These are phyloP conservation scores for Rhagoletis zephyria DNA, from an alignment of 1,140 invertebrate species.

Conservation along the genomic window DNA sequence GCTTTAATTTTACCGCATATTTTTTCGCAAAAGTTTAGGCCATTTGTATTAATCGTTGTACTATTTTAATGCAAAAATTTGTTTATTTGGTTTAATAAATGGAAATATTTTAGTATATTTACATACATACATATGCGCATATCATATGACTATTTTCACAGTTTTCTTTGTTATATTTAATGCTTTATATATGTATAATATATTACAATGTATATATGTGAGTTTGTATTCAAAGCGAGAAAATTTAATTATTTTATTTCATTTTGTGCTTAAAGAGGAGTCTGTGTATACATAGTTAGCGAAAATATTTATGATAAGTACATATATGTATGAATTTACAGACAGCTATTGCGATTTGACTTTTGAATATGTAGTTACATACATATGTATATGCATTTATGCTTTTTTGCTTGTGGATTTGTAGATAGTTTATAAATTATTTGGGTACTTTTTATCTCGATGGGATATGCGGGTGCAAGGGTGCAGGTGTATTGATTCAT, in stretches of 20 bases:
- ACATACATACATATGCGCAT: too few relatives aligned
- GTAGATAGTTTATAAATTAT: conserved; percentile 15
- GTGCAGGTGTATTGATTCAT: conserved; percentile 24
- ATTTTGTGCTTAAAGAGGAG: background rate
- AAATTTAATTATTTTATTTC: background rate
- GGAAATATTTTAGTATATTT: too few relatives aligned
- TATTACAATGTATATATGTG: background rate
- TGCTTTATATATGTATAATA: background rate
- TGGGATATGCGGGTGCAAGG: conserved; percentile 36
- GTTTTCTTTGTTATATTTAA: background rate
- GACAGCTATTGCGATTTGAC: background rate
- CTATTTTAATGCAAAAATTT: too few relatives aligned
- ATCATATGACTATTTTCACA: too few relatives aligned
- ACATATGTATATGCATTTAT: background rate
- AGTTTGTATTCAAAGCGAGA: background rate
- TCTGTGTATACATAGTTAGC: background rate
- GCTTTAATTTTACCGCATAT: too few relatives aligned
- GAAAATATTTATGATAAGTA: background rate
- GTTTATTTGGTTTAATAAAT: too few relatives aligned
- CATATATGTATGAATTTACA: conserved; percentile 2
- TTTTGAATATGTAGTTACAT: background rate
- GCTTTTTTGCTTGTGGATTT: background rate
- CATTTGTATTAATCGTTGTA: background rate
- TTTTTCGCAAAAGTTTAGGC: too few relatives aligned
- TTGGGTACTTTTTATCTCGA: conserved; percentile 26